phyloP scores from a whole-genome alignment of 1,140 invertebrate genomes.

The Cepaea nemoralis region DNA sequence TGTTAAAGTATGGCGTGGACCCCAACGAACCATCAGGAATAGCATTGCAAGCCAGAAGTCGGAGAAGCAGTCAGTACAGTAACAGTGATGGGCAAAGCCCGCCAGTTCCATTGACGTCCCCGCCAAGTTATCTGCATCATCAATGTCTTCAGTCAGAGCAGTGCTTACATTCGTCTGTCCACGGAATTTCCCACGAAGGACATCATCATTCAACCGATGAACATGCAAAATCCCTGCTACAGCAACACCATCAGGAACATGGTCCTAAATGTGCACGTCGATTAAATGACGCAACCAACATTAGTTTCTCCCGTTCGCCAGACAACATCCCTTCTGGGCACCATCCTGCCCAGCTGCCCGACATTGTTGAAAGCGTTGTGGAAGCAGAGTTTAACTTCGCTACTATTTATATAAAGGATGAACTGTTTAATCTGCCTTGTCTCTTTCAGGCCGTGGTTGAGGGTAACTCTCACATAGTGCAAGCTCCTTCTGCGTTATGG shows the following conservation, averaged over 20 bases:
- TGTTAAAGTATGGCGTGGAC: conserved; percentile 76
- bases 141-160: not conserved
- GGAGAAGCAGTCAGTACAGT: conserved; percentile 19
- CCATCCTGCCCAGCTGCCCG: conserved; percentile 31
- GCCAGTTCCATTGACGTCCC: not conserved
- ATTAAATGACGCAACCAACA: not conserved
- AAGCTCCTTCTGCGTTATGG: conserved; percentile 76
- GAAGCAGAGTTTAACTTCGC: conserved; percentile 36
- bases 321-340: not conserved
- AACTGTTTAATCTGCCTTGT: conserved; percentile 75
- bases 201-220: not conserved
- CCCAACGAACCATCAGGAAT: conserved; percentile 73
- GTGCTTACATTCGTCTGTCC: not conserved
- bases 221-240: not conserved
- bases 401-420: conserved; percentile 71
- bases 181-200: not conserved
- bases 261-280: not conserved
- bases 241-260: conserved; percentile 4
- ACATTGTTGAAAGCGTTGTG: conserved; percentile 36
- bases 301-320: not conserved
- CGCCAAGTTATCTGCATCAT: not conserved
- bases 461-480: conserved; percentile 73
- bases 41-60: not conserved
- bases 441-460: conserved; percentile 75
- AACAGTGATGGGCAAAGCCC: conserved; percentile 21